Conservation (phyloP, 2,888 invertebrate species). For the Omphaloscelis lunosa region DNA sequence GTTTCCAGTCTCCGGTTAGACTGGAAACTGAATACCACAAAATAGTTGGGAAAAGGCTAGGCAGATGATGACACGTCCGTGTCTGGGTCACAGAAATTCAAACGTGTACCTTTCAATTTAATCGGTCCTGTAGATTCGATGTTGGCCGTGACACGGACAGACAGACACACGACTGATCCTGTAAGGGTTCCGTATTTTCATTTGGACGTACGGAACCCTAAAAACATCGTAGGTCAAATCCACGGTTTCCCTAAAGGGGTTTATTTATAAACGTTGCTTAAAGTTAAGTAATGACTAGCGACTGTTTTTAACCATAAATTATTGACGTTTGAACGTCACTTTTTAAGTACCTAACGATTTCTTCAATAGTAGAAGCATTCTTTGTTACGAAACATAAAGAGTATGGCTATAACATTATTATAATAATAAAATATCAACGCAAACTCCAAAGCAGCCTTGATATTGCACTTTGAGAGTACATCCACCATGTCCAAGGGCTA, state of each 20-base stretch:
- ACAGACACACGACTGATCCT: not conserved
- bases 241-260: not conserved
- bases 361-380: not conserved
- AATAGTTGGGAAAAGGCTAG: not conserved
- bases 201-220: not conserved
- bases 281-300: too few species aligned
- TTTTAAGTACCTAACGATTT: too few species aligned
- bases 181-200: not conserved
- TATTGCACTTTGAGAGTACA: slow-evolving; percentile 57
- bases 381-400: not conserved
- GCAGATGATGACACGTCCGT: not conserved
- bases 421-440: slow-evolving; percentile 35
- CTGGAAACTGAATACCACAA: not conserved
- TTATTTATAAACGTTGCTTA: too few species aligned
- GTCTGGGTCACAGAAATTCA: not conserved
- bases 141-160: not conserved
- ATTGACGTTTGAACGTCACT: too few species aligned
- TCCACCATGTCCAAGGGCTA: slow-evolving; percentile 63
- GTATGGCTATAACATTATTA: slow-evolving; percentile 15
- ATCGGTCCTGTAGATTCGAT: not conserved
- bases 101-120: not conserved
- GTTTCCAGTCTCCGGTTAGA: not conserved
- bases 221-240: not conserved
- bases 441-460: slow-evolving; percentile 45
- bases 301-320: too few species aligned